Conservation (phyloP, 2,888 invertebrate genomes). For the Pteria penguin region DNA sequence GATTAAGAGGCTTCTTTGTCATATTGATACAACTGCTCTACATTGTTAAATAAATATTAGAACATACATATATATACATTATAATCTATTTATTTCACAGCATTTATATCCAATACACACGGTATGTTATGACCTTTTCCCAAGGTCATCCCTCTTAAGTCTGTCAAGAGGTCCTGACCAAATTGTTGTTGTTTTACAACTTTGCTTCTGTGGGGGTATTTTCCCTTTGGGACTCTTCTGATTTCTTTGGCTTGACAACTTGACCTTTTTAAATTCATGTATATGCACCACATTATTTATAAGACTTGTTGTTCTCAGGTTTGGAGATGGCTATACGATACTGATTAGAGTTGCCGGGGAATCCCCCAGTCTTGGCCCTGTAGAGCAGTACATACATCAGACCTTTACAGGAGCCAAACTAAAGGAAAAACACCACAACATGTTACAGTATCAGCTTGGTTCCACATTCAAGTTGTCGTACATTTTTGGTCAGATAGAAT, state of each 20-base stretch:
- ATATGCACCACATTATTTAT: neutral
- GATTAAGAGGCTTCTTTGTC: too few relatives aligned
- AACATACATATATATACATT: too few relatives aligned
- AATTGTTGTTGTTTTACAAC: too few relatives aligned
- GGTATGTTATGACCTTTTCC: too few relatives aligned
- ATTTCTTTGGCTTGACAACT: neutral
- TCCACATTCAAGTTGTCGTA: slow-evolving; percentile 77
- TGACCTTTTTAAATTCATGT: neutral
- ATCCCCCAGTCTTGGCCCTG: slow-evolving; percentile 63
- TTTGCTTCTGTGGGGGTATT: too few relatives aligned
- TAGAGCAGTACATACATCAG: slow-evolving; percentile 64
- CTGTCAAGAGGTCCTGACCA: too few relatives aligned
- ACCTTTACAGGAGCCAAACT: slow-evolving; percentile 66
- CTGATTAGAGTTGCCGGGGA: slow-evolving; percentile 72
- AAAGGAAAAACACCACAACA: slow-evolving; percentile 78
- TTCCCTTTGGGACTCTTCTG: neutral
- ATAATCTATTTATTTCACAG: too few relatives aligned
- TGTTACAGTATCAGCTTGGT: slow-evolving; percentile 80
- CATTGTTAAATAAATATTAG: too few relatives aligned
- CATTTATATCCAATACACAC: too few relatives aligned
- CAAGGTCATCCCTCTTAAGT: too few relatives aligned
- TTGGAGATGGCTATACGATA: slow-evolving; percentile 80
- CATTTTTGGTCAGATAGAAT: slow-evolving; percentile 81
- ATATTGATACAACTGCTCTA: too few relatives aligned
- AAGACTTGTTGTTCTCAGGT: slow-evolving; percentile 59